Evolutionary conservation across 1,140 invertebrate species (phyloP).

Genomic region (Oryzaephilus surinamensis): DNA sequence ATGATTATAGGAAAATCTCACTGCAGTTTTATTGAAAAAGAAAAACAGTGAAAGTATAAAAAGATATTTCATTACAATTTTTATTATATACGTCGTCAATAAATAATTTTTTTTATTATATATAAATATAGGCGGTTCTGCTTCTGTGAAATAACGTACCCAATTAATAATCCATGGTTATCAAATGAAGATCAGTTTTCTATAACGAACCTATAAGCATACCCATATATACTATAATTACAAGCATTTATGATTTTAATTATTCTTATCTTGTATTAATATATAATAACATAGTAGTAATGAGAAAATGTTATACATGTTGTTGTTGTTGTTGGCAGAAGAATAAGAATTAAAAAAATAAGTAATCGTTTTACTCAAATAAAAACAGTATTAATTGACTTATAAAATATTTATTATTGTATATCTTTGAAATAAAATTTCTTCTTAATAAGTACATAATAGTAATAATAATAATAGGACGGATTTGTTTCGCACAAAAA

Average conservation of each 20-base stretch:
- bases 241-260: conserved; percentile 26
- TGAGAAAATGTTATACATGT: conserved; percentile 19
- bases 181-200: conserved; percentile 22
- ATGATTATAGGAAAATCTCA: too few species aligned
- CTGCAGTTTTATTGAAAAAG: too few species aligned
- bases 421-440: too few species aligned
- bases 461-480: conserved; percentile 14
- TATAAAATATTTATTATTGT: conserved; percentile 15
- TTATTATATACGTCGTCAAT: too few species aligned
- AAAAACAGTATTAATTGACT: conserved; percentile 3
- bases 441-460: conserved; percentile 10
- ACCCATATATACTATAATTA: conserved; percentile 18
- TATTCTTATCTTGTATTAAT: conserved; percentile 24
- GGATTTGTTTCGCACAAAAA: conserved; percentile 15
- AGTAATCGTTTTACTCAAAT: neutral
- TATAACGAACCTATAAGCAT: neutral
- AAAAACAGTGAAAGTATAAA: too few species aligned
- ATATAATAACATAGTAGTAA: conserved; percentile 24
- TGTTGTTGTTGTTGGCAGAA: too few species aligned
- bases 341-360: neutral
- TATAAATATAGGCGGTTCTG: too few species aligned
- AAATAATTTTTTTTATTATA: too few species aligned
- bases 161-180: conserved; percentile 19
- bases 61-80: too few species aligned
- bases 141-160: conserved; percentile 15